Percentiles rank a stretch among this genome's conserved stretches.
Conservation (phyloP, 1,140 invertebrate species). For the Phymastichus coffea region DNA sequence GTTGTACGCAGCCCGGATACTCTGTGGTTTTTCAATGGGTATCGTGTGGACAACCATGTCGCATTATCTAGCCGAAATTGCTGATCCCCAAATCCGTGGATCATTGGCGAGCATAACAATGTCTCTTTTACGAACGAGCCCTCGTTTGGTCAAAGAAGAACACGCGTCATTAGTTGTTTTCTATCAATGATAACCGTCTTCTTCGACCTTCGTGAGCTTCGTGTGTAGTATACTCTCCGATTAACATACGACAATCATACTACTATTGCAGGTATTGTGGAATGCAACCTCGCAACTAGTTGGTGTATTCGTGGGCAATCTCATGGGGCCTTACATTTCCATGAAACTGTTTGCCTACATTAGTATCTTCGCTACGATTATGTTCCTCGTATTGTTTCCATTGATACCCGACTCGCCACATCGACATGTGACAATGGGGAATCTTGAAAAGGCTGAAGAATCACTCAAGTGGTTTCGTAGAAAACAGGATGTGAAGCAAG, state of each 20-base stretch:
- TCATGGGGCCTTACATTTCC: conserved; percentile 48
- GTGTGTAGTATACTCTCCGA: no score
- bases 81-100: conserved; percentile 61
- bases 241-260: no score
- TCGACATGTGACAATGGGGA: conserved; percentile 41
- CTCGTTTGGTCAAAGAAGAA: no score
- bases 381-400: conserved; percentile 54
- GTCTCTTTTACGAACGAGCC: no score
- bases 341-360: conserved; percentile 47
- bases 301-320: conserved; percentile 48
- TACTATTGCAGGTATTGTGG: conserved; percentile 60
- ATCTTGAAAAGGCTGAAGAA: conserved; percentile 44
- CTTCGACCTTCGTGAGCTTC: no score
- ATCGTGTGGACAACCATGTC: conserved; percentile 57
- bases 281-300: conserved; percentile 57
- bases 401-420: conserved; percentile 61
- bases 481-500: conserved; percentile 42
- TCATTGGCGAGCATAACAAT: conserved; percentile 58
- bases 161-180: no score
- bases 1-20: conserved; percentile 56
- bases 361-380: conserved; percentile 46
- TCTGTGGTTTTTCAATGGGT: conserved; percentile 59
- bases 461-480: conserved; percentile 49
- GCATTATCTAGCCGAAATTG: conserved; percentile 60
- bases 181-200: no score